phyloP scores from a whole-genome alignment of 2,888 invertebrate genomes.

The Heliconius ismenius region DNA sequence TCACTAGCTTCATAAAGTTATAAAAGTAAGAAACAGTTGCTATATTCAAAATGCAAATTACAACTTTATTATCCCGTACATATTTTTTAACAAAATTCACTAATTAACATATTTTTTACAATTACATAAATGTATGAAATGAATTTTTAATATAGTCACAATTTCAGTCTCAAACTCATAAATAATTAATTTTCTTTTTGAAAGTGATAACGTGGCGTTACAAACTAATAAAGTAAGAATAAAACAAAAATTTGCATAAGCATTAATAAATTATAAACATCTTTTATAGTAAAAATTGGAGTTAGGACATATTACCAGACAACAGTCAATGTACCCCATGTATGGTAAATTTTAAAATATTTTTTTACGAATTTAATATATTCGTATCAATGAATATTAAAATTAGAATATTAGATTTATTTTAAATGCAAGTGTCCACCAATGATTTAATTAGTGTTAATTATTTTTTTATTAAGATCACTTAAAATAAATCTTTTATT shows the following conservation, averaged over 20 bases:
- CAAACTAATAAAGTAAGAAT: too few relatives aligned
- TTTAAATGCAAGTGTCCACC: not conserved
- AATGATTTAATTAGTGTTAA: not conserved
- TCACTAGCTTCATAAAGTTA: too few relatives aligned
- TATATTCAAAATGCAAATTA: not conserved
- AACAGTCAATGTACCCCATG: conserved; percentile 15
- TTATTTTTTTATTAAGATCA: not conserved
- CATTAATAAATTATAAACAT: not conserved
- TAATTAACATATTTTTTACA: too few relatives aligned
- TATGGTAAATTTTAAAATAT: conserved; percentile 3
- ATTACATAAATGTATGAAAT: too few relatives aligned
- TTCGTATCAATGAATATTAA: not conserved
- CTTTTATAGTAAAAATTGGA: not conserved
- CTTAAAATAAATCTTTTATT: not conserved
- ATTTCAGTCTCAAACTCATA: too few relatives aligned
- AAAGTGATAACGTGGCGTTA: too few relatives aligned
- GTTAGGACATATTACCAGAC: conserved; percentile 8
- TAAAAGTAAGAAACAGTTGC: not conserved
- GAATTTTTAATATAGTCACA: too few relatives aligned
- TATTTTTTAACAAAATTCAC: too few relatives aligned
- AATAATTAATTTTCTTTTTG: too few relatives aligned
- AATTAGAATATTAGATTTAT: not conserved
- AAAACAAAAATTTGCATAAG: not conserved
- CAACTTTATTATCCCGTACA: not conserved
- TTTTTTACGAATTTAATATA: not conserved